Base-by-base conservation (phyloP, 2,797 vertebrate genomes). In the Helicolenus hilgendorfi region DNA sequence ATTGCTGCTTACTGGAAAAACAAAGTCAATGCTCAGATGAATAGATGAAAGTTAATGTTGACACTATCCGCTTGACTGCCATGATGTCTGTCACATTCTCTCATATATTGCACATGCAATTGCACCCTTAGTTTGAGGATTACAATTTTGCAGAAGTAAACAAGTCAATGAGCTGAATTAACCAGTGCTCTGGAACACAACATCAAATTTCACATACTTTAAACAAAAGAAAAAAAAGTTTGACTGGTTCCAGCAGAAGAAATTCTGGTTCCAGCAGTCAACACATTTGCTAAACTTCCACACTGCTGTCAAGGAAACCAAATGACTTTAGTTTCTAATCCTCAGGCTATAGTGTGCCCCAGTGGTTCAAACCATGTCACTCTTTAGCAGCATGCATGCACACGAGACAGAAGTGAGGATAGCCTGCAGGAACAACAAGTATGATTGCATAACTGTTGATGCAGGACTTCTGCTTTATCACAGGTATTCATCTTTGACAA, bases 251-350 rank as follows among this genome's bases (percentile, higher is more conserved):
- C 69, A 78, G 79, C 60, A 11, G 69, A 87, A 5, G 70, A 83
- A 55, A 63, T 49, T 63, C 53, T 72, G 64, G 31, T 82, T 82
- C 31, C 53, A 87, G 74, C 68, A 53, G 69, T 74, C 49, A 68
- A 60, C 49, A 38, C 81, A 73, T 79, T 78, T 81, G 10, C 68
- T 72, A 27, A 90, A 89, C 70, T 70, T 86, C 26, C 31, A 74
- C 82, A 86, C 60, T 88, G 85, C 87, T 90, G 88, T 87, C 80
- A 84, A 74, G 85, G 76, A 84, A 87, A 90, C 69, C 27, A 84
- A 85, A 84, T 73, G 22, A 59, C 56, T 91, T 89, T 53, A 75
- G 69, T 64, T 72, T 58, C 72, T 87, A 91, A 91, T 86, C 84
- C 71, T 84, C 33, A 63, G 63, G 7, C 64, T 49, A 49, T 55